Conservation (phyloP, 2,888 invertebrate genomes). For the Orthonevra nobilis region DNA sequence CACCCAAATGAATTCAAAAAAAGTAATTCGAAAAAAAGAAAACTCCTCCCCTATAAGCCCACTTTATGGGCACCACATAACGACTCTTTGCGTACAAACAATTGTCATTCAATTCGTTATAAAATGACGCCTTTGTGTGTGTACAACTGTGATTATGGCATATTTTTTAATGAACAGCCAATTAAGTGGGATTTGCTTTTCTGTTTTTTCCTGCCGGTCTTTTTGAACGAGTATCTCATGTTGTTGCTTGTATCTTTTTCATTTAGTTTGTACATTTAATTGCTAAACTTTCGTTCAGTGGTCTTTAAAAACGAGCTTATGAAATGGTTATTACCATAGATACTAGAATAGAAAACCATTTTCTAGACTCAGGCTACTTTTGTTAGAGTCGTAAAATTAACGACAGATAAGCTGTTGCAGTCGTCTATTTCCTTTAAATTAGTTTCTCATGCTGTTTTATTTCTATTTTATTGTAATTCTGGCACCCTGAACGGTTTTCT, state of each 20-base stretch:
- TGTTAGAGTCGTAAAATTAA: constrained; percentile 15
- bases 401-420: constrained; percentile 10
- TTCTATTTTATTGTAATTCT: constrained; percentile 24
- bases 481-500: too few species aligned
- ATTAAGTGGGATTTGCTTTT: constrained; percentile 15
- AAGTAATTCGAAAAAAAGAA: too few species aligned
- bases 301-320: constrained; percentile 22
- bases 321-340: constrained; percentile 27
- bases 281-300: constrained; percentile 24
- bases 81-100: constrained; percentile 19
- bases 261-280: constrained; percentile 27
- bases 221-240: too few species aligned
- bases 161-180: constrained; percentile 28
- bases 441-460: constrained; percentile 12
- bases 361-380: too few species aligned
- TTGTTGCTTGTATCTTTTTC: neutral
- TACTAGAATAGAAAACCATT: neutral
- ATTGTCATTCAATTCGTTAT: constrained; percentile 23
- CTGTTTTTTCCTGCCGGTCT: neutral
- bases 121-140: neutral
- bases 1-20: too few species aligned
- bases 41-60: constrained; percentile 11
- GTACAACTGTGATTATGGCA: constrained; percentile 38
- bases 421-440: constrained; percentile 3
- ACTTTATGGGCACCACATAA: constrained; percentile 25